Percentiles rank a stretch among this genome's conserved stretches.
These are phyloP conservation scores for Cephus cinctus DNA, from an alignment of 1,140 invertebrate species.

Conservation along the genomic window DNA sequence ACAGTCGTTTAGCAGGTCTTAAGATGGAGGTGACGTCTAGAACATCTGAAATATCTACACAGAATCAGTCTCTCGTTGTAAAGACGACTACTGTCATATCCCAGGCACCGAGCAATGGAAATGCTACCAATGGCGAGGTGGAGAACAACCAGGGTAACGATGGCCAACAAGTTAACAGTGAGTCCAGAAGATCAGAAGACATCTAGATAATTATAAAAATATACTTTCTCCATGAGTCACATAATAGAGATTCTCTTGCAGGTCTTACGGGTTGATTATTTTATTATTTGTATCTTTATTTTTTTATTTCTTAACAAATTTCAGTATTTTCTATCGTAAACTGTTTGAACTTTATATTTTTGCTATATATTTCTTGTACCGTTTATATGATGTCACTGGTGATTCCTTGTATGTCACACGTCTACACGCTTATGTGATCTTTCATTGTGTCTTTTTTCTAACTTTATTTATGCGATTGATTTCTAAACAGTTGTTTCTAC, in stretches of 20 bases:
- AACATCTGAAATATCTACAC: conserved; percentile 51
- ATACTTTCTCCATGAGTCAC: no score
- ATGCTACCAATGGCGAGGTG: conserved; percentile 48
- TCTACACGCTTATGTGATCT: background rate
- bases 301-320: background rate
- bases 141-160: conserved; percentile 47
- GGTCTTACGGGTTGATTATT: no score
- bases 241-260: no score
- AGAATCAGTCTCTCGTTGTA: conserved; percentile 51
- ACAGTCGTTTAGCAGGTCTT: conserved; percentile 49
- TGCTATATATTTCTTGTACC: no score
- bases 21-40: conserved; percentile 55
- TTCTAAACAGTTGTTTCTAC: conserved; percentile 13
- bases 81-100: conserved; percentile 53
- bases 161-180: conserved; percentile 50
- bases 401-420: background rate
- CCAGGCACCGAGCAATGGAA: conserved; percentile 47
- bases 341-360: no score
- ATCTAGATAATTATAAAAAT: no score
- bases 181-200: conserved; percentile 25
- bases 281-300: background rate
- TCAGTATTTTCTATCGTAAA: no score
- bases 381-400: background rate
- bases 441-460: background rate
- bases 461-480: no score